A percentile compares a stretch with the other conserved stretches of the same genome.
Conservation (phyloP, 2,888 invertebrate species). For the Chaetoderma sp. region DNA sequence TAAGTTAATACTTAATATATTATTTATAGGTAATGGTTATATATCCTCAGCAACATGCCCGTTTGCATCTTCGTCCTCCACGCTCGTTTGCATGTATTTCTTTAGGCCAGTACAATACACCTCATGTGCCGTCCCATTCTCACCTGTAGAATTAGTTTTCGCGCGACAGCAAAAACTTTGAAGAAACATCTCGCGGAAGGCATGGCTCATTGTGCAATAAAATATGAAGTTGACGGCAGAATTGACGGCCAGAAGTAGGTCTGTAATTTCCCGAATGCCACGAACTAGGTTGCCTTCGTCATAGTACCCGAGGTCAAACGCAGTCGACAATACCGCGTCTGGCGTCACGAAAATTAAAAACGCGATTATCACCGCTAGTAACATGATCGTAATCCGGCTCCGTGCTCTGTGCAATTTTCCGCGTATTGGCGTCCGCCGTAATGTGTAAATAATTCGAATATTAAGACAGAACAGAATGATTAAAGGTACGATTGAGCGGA, state of each 20-base stretch:
- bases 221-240: conserved; percentile 66
- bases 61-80: too few relatives aligned
- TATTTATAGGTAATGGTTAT: too few relatives aligned
- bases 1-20: too few relatives aligned
- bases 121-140: too few relatives aligned
- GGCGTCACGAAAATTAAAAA: conserved; percentile 67
- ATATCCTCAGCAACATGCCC: too few relatives aligned
- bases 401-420: conserved; percentile 25
- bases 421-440: conserved; percentile 42
- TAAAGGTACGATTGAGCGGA: conserved; percentile 55
- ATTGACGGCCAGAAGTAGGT: conserved; percentile 63
- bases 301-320: conserved; percentile 66
- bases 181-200: conserved; percentile 60
- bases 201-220: conserved; percentile 63
- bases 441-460: conserved; percentile 47
- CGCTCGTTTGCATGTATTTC: too few relatives aligned
- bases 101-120: too few relatives aligned
- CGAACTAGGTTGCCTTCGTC: conserved; percentile 61
- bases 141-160: not conserved
- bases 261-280: conserved; percentile 66
- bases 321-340: conserved; percentile 66
- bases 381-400: conserved; percentile 66
- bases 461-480: conserved; percentile 49
- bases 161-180: conserved; percentile 52
- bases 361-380: conserved; percentile 64